Evolutionary conservation across 1,140 invertebrate genomes (phyloP), one percentile per base, ranked within the genome.

Genomic region (Aphis craccivora): DNA sequence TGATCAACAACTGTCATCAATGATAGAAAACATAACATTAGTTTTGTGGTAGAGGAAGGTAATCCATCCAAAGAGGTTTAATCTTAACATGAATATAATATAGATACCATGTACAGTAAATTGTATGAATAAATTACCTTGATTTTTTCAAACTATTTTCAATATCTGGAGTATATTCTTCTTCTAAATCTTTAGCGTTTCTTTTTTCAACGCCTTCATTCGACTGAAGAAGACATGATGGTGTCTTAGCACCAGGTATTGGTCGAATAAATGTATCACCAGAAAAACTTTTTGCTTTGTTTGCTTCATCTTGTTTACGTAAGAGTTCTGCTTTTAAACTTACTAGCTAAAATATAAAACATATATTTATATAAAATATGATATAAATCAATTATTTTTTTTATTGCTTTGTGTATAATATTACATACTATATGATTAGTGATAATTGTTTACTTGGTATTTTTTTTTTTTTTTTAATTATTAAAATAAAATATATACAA

Each of bases 311-410:
- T 95, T 98, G 97, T 95, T 98, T 98, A 89, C 96, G 96, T 30
- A 97, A 94, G 60, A 98, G 95, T 95, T 98, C 97, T 6, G 97
- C 97, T 95, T 97, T 97, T 93, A 97, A 95, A 95, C 96, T 96
- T 22, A 97, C 95, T 60, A 97, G 94, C 96, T 97, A 94, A 76
- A 96, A 96, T 84, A 53, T 94, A 93, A 35, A 67, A 53, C 9
- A 45, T 51, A 81, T n/a, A 76, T 48, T 88, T 86, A 60, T 43
- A 3, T 45, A 5, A 88, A 88, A 88, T 88, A 88, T 88, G 20
- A 4, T 35, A 35, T 14, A 76, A 76, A 18, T 76, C 20, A 76
- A 76, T n/a, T 3, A 67, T 30, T 5, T n/a, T 1, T 30, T 67
- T 14, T 11, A n/a, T n/a, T 14, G 60, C 14, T n/a, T n/a, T 76